Conservation (phyloP, 2,797 vertebrate species). For the Spea hammondii region DNA sequence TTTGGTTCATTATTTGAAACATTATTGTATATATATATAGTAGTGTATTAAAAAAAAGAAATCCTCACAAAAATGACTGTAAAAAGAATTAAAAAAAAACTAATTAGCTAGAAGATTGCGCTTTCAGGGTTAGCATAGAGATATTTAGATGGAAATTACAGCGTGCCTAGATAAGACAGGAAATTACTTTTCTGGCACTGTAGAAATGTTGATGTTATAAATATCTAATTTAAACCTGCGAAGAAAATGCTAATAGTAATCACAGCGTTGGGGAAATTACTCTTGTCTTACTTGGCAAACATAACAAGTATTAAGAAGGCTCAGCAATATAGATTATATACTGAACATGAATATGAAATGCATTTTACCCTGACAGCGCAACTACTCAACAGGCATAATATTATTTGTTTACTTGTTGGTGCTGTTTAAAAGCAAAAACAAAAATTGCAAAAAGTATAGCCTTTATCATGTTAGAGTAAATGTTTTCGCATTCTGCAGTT, state of each 20-base stretch:
- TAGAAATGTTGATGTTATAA: slow-evolving; percentile 42
- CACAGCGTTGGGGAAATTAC: slow-evolving; percentile 34
- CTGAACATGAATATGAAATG: slow-evolving; percentile 17
- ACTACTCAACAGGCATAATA: background rate
- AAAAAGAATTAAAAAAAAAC: slow-evolving; percentile 25
- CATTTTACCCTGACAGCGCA: slow-evolving; percentile 5
- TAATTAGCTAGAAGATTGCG: slow-evolving; percentile 29
- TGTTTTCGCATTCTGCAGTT: no score
- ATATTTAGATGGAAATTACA: slow-evolving; percentile 40
- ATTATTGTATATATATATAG: no score
- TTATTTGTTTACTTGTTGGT: background rate
- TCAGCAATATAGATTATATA: slow-evolving; percentile 32
- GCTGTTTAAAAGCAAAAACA: background rate
- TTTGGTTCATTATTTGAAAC: no score
- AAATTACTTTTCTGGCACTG: slow-evolving; percentile 42
- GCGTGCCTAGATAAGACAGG: slow-evolving; percentile 27
- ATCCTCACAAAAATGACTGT: background rate
- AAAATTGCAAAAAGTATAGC: no score
- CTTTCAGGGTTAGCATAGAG: slow-evolving; percentile 9
- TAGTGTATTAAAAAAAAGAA: no score
- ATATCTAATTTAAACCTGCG: slow-evolving; percentile 40
- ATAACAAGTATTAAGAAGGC: slow-evolving; percentile 27
- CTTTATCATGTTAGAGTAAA: no score
- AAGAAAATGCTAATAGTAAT: slow-evolving; percentile 46
- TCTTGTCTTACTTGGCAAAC: slow-evolving; percentile 39